Percentiles rank a stretch among this genome's conserved stretches.
Evolutionary conservation across 2,888 invertebrate species (phyloP).

Genomic region (Philaethria dido): DNA sequence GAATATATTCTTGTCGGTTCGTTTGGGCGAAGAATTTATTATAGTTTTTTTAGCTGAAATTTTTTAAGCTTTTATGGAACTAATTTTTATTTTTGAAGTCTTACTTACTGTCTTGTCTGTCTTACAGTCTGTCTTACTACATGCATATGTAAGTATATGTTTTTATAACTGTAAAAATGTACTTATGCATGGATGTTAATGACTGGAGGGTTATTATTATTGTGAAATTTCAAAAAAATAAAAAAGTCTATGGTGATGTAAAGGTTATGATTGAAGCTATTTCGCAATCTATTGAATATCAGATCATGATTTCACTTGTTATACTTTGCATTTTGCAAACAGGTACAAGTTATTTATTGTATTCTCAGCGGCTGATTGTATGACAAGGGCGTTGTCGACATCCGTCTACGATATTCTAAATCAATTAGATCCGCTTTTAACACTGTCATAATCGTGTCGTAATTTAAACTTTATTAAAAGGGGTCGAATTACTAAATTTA

Average conservation of each 20-base stretch:
- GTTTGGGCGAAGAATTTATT: not conserved
- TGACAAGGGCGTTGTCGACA: constrained; percentile 76
- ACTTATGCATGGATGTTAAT: too few relatives aligned
- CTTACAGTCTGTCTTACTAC: too few relatives aligned
- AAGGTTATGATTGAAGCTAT: constrained; percentile 12
- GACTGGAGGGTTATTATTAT: too few relatives aligned
- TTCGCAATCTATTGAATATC: constrained; percentile 21
- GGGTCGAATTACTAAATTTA: constrained; percentile 64
- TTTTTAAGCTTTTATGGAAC: too few relatives aligned
- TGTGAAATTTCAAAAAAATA: not conserved
- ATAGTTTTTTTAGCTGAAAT: not conserved
- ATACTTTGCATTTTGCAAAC: constrained; percentile 18
- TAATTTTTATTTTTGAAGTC: too few relatives aligned
- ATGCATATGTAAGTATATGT: too few relatives aligned
- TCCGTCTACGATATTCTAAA: constrained; percentile 66
- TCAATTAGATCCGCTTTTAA: constrained; percentile 78
- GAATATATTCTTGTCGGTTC: not conserved
- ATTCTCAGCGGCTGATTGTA: constrained; percentile 29
- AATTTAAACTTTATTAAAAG: constrained; percentile 62
- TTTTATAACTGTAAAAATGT: too few relatives aligned
- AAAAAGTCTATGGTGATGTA: constrained; percentile 4
- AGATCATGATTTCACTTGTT: constrained; percentile 34
- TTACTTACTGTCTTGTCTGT: too few relatives aligned
- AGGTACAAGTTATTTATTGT: constrained; percentile 38
- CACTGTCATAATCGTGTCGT: constrained; percentile 61